phyloP scores from a whole-genome alignment of 1,140 invertebrate genomes.

The Bombus turneri region DNA sequence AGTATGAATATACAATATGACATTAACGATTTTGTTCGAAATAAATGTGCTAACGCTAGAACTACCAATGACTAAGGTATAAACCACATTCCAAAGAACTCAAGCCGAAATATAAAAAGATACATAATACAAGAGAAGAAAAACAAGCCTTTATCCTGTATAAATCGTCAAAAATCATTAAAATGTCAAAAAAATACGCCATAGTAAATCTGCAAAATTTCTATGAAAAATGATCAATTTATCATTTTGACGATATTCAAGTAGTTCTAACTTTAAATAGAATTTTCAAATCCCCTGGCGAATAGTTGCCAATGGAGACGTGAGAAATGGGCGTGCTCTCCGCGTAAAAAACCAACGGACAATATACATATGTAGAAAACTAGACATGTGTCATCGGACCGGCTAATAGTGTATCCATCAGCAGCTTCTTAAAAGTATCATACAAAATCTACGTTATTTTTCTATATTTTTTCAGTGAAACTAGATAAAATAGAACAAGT shows the following conservation, averaged over 20 bases:
- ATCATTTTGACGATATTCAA: not conserved
- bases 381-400: constrained; percentile 31
- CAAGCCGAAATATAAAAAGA: no score
- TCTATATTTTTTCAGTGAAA: not conserved
- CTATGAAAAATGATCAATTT: not conserved
- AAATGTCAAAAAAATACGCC: not conserved
- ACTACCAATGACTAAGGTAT: no score
- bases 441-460: not conserved
- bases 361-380: constrained; percentile 17
- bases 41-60: not conserved
- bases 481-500: not conserved
- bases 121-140: no score
- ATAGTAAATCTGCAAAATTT: not conserved
- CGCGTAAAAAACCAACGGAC: constrained; percentile 22
- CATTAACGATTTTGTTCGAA: not conserved
- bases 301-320: constrained; percentile 67
- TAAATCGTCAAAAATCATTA: not conserved
- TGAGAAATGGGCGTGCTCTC: constrained; percentile 62
- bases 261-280: not conserved
- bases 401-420: not conserved
- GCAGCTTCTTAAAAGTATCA: not conserved
- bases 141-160: no score
- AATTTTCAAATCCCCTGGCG: constrained; percentile 37
- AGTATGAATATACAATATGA: not conserved
- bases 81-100: no score